A percentile compares a stretch with the other conserved stretches of the same genome.
Evolutionary conservation across 2,797 vertebrate species (phyloP).

Genomic region (Channa striata): DNA sequence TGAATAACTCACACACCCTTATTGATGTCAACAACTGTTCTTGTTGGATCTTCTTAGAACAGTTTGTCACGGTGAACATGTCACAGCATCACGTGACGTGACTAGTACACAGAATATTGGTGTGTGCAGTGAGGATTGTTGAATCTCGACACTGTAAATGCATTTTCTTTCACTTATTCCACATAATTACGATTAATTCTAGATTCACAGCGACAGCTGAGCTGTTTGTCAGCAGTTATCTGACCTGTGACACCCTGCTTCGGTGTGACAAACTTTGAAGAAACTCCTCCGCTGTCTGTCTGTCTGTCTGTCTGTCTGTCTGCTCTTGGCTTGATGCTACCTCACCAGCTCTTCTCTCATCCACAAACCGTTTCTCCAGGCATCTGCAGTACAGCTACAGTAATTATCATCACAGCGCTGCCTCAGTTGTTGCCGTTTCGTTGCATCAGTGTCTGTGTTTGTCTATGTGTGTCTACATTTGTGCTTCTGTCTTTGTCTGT

Average conservation of each 20-base stretch:
- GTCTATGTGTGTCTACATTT: conserved; percentile 14
- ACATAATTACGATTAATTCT: neutral
- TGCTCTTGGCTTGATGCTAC: conserved; percentile 23
- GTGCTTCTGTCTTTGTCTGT: neutral
- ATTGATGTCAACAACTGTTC: too few species aligned
- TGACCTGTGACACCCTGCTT: conserved; percentile 17
- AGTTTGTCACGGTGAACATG: too few species aligned
- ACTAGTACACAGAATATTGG: neutral
- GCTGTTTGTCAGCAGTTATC: neutral
- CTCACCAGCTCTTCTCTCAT: conserved; percentile 48
- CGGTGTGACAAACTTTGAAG: conserved; percentile 30
- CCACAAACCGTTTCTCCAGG: conserved; percentile 47
- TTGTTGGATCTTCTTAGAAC: too few species aligned
- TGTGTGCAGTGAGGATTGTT: neutral
- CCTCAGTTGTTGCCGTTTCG: conserved; percentile 69
- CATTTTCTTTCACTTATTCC: neutral
- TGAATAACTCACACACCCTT: neutral
- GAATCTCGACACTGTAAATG: conserved; percentile 9
- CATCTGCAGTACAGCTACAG: conserved; percentile 32
- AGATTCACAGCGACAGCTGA: neutral
- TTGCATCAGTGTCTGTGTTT: conserved; percentile 71
- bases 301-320: conserved; percentile 16
- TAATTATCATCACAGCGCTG: conserved; percentile 57
- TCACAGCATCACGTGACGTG: neutral
- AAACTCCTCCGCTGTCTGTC: conserved; percentile 20